Evolutionary conservation across 2,888 invertebrate species (phyloP).

Genomic region (Rambutsinella grinnellia): DNA sequence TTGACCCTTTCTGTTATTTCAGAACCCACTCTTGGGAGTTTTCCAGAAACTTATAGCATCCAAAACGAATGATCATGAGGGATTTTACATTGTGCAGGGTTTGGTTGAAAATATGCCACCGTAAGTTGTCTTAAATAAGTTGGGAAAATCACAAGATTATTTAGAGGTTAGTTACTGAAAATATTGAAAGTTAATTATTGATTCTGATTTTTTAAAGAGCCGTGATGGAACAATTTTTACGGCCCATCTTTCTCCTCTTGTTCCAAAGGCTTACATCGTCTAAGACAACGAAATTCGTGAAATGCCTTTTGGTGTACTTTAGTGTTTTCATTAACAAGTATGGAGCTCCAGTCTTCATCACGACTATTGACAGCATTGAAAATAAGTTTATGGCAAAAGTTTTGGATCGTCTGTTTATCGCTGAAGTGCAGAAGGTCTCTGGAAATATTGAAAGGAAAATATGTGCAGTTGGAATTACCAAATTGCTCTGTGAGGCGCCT

Average conservation of each 20-base stretch:
- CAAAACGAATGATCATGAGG: slow-evolving; percentile 95
- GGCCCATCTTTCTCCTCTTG: slow-evolving; percentile 90
- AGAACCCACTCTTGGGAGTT: slow-evolving; percentile 82
- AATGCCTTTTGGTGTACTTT: slow-evolving; percentile 91
- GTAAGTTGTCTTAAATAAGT: slow-evolving; percentile 72
- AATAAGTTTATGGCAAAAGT: slow-evolving; percentile 96
- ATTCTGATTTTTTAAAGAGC: slow-evolving; percentile 71
- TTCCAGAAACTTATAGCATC: slow-evolving; percentile 97
- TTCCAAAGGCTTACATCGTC: slow-evolving; percentile 93
- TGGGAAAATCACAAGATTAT: not conserved
- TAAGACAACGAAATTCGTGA: slow-evolving; percentile 95
- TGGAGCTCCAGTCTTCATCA: slow-evolving; percentile 81
- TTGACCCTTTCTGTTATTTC: too few species aligned
- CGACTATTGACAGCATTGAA: slow-evolving; percentile 88
- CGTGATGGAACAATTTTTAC: slow-evolving; percentile 81
- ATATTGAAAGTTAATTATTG: slow-evolving; percentile 11
- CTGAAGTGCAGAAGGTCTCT: slow-evolving; percentile 88
- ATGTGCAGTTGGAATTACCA: slow-evolving; percentile 90
- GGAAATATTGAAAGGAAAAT: slow-evolving; percentile 89
- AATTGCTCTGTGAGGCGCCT: slow-evolving; percentile 84
- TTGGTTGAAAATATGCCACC: slow-evolving; percentile 86
- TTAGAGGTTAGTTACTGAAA: too few species aligned
- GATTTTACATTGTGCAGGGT: slow-evolving; percentile 90
- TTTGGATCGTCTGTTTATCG: slow-evolving; percentile 86
- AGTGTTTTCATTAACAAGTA: slow-evolving; percentile 87